A percentile compares a stretch with the other conserved stretches of the same genome.
phyloP scores from a whole-genome alignment of 2,888 invertebrate genomes.

The Iphiclides podalirius region DNA sequence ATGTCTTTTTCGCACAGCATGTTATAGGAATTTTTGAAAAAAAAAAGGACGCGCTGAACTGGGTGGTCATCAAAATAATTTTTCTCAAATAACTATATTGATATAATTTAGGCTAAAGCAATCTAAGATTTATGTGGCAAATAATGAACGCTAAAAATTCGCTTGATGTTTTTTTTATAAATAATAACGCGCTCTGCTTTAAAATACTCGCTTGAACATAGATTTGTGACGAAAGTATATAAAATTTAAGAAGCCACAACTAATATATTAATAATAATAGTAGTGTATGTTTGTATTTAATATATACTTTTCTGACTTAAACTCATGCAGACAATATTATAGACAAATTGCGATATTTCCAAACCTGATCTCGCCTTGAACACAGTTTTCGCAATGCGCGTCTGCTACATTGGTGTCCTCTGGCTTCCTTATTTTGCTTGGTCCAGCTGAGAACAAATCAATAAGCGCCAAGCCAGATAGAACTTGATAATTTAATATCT shows the following conservation, averaged over 20 bases:
- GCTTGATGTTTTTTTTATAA: slow-evolving; percentile 24
- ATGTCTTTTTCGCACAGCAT: slow-evolving; percentile 23
- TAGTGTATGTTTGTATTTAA: slow-evolving; percentile 10
- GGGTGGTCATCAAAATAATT: not conserved
- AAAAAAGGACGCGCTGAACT: slow-evolving; percentile 2
- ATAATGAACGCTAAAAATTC: slow-evolving; percentile 28
- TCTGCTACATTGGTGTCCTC: slow-evolving; percentile 42
- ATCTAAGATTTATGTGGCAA: slow-evolving; percentile 15
- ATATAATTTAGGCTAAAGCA: slow-evolving; percentile 22
- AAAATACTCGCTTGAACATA: slow-evolving; percentile 21
- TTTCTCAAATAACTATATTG: not conserved
- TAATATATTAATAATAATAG: slow-evolving; percentile 14
- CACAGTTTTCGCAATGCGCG: slow-evolving; percentile 51
- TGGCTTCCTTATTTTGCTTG: slow-evolving; percentile 53
- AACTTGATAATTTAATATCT: slow-evolving; percentile 16
- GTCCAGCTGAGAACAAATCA: slow-evolving; percentile 68
- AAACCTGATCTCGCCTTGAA: slow-evolving; percentile 60
- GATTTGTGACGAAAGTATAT: slow-evolving; percentile 6
- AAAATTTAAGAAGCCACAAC: slow-evolving; percentile 18
- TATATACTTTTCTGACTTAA: slow-evolving; percentile 28
- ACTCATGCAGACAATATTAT: slow-evolving; percentile 46
- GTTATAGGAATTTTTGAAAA: slow-evolving; percentile 2
- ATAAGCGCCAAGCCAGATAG: slow-evolving; percentile 64
- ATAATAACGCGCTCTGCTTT: slow-evolving; percentile 29
- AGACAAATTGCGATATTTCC: slow-evolving; percentile 46